Evolutionary conservation across 2,797 vertebrate genomes (phyloP).

Genomic region (Pseudotriccus pelzelni): DNA sequence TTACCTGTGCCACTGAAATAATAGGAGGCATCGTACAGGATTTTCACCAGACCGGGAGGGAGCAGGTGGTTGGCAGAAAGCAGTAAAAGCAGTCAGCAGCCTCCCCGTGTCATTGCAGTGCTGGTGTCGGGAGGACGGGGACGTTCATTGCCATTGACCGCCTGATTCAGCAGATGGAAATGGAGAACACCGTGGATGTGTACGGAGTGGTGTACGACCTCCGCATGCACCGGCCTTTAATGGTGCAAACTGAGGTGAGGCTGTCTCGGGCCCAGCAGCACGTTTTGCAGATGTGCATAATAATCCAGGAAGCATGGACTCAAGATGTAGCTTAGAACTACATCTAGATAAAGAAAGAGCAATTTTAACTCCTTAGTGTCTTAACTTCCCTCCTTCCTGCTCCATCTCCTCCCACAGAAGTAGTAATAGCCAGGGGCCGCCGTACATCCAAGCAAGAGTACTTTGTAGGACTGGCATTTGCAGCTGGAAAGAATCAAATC

Average conservation of each 20-base stretch:
- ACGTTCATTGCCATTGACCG: slow-evolving; percentile 93
- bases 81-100: not conserved
- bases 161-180: slow-evolving; percentile 93
- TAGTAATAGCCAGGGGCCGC: not conserved
- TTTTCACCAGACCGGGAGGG: not conserved
- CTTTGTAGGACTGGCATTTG: not conserved
- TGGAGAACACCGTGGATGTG: slow-evolving; percentile 87
- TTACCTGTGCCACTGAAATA: not conserved
- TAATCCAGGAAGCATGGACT: not conserved
- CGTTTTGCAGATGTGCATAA: rapidly evolving
- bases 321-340: not conserved
- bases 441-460: not conserved
- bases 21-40: not conserved
- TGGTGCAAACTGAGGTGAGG: slow-evolving; percentile 97
- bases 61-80: not conserved
- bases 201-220: slow-evolving; percentile 88
- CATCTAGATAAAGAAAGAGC: too few relatives aligned
- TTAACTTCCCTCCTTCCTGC: not conserved
- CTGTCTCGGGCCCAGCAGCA: not conserved
- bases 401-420: not conserved
- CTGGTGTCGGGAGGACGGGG: slow-evolving; percentile 94
- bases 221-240: slow-evolving; percentile 91
- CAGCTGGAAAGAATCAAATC: not conserved
- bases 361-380: too few relatives aligned
- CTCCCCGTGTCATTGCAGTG: slow-evolving; percentile 72